Evolutionary conservation across 2,888 invertebrate species (phyloP).

Genomic region (Agrochola lota): DNA sequence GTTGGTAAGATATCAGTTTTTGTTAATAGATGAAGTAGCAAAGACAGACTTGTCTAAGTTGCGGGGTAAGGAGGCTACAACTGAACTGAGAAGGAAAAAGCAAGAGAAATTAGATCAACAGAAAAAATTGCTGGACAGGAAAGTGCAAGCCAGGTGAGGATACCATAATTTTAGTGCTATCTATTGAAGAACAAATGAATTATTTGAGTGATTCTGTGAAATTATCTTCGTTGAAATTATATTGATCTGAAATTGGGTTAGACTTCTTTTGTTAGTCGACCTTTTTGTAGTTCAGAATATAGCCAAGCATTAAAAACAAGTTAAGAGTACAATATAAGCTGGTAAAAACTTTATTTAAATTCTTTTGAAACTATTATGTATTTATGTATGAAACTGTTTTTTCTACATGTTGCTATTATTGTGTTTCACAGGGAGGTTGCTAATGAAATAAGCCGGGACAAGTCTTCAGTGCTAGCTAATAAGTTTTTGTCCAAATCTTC

Average conservation of each 20-base stretch:
- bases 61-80: slow-evolving; percentile 83
- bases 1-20: slow-evolving; percentile 9
- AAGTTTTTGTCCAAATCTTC: slow-evolving; percentile 72
- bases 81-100: slow-evolving; percentile 78
- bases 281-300: background rate
- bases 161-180: background rate
- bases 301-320: background rate
- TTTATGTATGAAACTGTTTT: background rate
- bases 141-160: slow-evolving; percentile 83
- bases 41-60: slow-evolving; percentile 81
- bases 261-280: background rate
- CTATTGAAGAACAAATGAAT: background rate
- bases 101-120: slow-evolving; percentile 84
- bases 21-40: slow-evolving; percentile 67
- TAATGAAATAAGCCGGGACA: slow-evolving; percentile 86
- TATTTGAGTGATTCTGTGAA: background rate
- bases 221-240: background rate
- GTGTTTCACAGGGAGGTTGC: slow-evolving; percentile 80
- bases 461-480: slow-evolving; percentile 73
- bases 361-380: background rate
- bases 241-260: background rate
- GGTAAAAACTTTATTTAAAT: background rate
- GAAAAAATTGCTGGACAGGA: slow-evolving; percentile 83
- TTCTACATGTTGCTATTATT: slow-evolving; percentile 1
- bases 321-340: background rate